A percentile compares a stretch with the other conserved stretches of the same genome.
Conservation (phyloP, 2,888 invertebrate genomes). For the Graphium colonna region DNA sequence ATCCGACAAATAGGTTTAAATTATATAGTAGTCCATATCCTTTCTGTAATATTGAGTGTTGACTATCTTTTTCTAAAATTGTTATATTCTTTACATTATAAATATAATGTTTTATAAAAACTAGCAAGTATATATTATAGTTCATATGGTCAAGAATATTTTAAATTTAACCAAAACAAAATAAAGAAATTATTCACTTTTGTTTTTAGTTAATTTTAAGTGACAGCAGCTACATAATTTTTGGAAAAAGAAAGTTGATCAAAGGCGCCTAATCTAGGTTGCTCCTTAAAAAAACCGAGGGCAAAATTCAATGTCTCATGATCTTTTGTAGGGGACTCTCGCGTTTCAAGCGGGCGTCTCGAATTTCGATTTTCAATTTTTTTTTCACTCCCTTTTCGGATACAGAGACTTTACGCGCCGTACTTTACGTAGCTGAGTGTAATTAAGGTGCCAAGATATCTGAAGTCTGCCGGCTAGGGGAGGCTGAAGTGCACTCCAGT, state of each 20-base stretch:
- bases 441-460: constrained; percentile 79
- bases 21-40: too few species aligned
- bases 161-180: too few species aligned
- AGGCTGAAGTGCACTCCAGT: constrained; percentile 59
- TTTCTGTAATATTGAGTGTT: too few species aligned
- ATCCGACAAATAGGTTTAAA: too few species aligned
- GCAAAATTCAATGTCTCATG: constrained; percentile 45
- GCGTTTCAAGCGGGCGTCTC: constrained; percentile 42
- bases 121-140: too few species aligned
- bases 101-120: too few species aligned
- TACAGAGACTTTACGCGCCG: constrained; percentile 62
- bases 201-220: background rate
- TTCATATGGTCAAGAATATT: too few species aligned
- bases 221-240: background rate
- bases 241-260: background rate
- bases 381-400: constrained; percentile 50
- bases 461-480: constrained; percentile 66
- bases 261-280: constrained; percentile 34
- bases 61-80: too few species aligned
- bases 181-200: too few species aligned
- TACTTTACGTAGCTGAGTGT: constrained; percentile 63
- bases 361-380: constrained; percentile 51
- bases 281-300: constrained; percentile 39
- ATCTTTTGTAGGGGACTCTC: constrained; percentile 46
- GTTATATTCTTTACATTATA: too few species aligned